These are phyloP conservation scores for Carollia perspicillata DNA, from an alignment of 2,113 vertebrate genomes.

Conservation along the genomic window DNA sequence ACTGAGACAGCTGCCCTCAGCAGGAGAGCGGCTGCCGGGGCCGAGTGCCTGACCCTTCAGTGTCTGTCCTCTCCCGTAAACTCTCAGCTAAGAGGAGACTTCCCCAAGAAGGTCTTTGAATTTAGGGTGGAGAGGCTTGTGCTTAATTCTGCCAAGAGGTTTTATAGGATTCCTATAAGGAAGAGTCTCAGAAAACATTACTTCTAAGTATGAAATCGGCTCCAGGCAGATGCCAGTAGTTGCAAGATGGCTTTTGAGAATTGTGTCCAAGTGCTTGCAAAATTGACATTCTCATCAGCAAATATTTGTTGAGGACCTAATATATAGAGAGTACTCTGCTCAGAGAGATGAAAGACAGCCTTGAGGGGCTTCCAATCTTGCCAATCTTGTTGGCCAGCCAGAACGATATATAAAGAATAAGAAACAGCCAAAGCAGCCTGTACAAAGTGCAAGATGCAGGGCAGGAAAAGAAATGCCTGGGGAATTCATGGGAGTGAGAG, in stretches of 20 bases:
- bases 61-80: not conserved
- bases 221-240: constrained; percentile 34
- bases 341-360: not conserved
- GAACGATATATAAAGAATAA: not conserved
- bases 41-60: not conserved
- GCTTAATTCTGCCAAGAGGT: constrained; percentile 38
- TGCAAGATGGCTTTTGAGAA: constrained; percentile 27
- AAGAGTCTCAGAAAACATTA: constrained; percentile 37
- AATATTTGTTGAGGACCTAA: constrained; percentile 24
- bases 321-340: not conserved
- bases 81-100: not conserved
- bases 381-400: not conserved
- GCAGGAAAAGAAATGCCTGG: constrained; percentile 2
- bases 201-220: constrained; percentile 29
- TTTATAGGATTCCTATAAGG: constrained; percentile 40
- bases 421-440: not conserved
- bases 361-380: not conserved
- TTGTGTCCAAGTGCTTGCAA: not conserved
- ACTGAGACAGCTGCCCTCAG: not conserved
- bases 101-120: constrained; percentile 10
- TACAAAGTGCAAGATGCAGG: not conserved
- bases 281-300: constrained; percentile 27
- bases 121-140: constrained; percentile 31
- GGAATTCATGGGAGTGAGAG: not conserved
- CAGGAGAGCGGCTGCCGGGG: not conserved